Evolutionary conservation across 1,140 invertebrate genomes (phyloP), one percentile per base, ranked within the genome.

Genomic region (Leptinotarsa lineolata): DNA sequence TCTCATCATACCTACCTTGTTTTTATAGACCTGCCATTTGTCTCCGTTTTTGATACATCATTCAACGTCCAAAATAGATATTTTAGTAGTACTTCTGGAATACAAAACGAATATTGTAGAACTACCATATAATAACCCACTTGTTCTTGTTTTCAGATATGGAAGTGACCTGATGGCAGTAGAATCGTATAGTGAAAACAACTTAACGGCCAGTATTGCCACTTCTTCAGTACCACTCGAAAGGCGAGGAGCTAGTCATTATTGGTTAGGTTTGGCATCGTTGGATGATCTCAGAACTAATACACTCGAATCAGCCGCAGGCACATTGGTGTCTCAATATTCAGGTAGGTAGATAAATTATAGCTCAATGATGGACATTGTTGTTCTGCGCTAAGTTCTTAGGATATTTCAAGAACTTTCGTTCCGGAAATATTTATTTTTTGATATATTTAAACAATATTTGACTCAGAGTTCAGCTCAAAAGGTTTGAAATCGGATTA

Each of bases 281-380:
- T 89, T 97, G 30, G 95, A 97, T 86, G 94, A 97, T 85, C 88
- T 97, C 46, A 88, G 94, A 79, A 97, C 96, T 22, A 97, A 97
- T 83, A 97, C 95, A 5, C 86, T 97, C 59, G 95, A 97, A 86
- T 97, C 96, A 12, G 95, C 96, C 11, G 94, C 95, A 68, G 96
- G 96, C 54, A 90, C 93, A 72, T 87, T 96, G 74, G 93, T 97
- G 64, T 97, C 95, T 1, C 95, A 97, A 85, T 98, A 97, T 84
- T 93, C 95, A 73, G 91, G 90, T 91, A 73, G 91, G 90, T 39
- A 86, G 18, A 39, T 39, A 39, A 54, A 54, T 54, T 54, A n/a
- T 54, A 54, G 16, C 6, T 54, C 13, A 54, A 8, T 18, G n/a
- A 54, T 5, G 16, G 15, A 54, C 16, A 1, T 8, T 54, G 48